These are phyloP conservation scores for Ectemnius lituratus DNA, from an alignment of 2,888 invertebrate genomes.

Conservation along the genomic window DNA sequence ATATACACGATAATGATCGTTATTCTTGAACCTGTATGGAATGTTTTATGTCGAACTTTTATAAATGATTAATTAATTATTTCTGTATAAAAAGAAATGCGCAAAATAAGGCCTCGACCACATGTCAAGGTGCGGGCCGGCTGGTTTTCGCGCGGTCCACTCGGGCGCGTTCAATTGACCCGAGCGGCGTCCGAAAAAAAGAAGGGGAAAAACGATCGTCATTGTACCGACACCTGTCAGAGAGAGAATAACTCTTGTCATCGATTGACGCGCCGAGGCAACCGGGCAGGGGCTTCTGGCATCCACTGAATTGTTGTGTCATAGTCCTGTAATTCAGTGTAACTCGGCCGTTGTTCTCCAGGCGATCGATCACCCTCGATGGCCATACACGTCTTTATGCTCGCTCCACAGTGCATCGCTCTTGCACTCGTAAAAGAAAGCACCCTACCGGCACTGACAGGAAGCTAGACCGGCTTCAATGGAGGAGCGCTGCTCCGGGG, in stretches of 20 bases:
- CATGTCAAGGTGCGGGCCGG: too few species aligned
- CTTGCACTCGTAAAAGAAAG: neutral
- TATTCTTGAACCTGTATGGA: too few species aligned
- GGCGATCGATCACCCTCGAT: constrained; percentile 31
- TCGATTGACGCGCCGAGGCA: constrained; percentile 42
- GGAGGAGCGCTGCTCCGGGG: too few species aligned
- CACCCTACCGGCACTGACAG: too few species aligned
- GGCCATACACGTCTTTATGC: neutral
- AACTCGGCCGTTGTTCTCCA: constrained; percentile 19
- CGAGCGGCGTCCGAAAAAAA: neutral
- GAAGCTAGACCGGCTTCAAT: too few species aligned
- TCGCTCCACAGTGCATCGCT: too few species aligned
- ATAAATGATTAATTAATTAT: too few species aligned
- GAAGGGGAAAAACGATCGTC: constrained; percentile 51
- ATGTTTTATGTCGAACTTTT: too few species aligned
- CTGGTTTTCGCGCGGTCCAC: too few species aligned
- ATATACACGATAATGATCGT: too few species aligned
- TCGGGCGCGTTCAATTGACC: neutral
- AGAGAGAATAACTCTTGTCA: constrained; percentile 60
- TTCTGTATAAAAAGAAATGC: too few species aligned
- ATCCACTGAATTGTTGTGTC: constrained; percentile 31
- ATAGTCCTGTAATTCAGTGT: constrained; percentile 16
- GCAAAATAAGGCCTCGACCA: too few species aligned
- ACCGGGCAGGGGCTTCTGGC: neutral
- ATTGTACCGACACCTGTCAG: constrained; percentile 60